Conservation (phyloP, 2,113 vertebrate species). For the Bufo bufo region DNA sequence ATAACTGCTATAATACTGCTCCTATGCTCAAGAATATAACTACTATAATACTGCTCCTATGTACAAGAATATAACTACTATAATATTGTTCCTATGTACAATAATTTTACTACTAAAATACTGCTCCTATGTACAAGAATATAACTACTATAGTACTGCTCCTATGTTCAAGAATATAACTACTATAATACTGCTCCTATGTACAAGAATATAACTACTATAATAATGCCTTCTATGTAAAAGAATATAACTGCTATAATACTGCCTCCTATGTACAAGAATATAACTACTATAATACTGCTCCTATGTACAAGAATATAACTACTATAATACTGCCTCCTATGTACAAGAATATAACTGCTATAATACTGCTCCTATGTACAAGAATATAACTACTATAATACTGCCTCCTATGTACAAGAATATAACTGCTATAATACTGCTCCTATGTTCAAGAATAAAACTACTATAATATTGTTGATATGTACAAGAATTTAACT, state of each 20-base stretch:
- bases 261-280: background rate
- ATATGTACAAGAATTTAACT: background rate
- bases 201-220: too few species aligned
- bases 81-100: background rate
- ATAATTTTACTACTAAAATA: slow-evolving; percentile 5
- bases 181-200: too few species aligned
- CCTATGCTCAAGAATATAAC: too few species aligned
- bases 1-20: too few species aligned
- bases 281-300: background rate
- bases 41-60: background rate
- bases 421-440: slow-evolving; percentile 13
- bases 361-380: slow-evolving; percentile 8
- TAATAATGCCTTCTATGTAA: too few species aligned
- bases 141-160: too few species aligned
- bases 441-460: background rate
- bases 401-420: slow-evolving; percentile 4
- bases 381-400: too few species aligned
- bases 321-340: too few species aligned
- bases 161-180: too few species aligned
- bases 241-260: too few species aligned
- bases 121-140: background rate
- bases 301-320: too few species aligned
- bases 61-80: slow-evolving; percentile 12
- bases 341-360: background rate
- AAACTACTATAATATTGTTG: background rate